These are phyloP conservation scores for Chlorops oryzae DNA, from an alignment of 1,140 invertebrate genomes.

Conservation along the genomic window DNA sequence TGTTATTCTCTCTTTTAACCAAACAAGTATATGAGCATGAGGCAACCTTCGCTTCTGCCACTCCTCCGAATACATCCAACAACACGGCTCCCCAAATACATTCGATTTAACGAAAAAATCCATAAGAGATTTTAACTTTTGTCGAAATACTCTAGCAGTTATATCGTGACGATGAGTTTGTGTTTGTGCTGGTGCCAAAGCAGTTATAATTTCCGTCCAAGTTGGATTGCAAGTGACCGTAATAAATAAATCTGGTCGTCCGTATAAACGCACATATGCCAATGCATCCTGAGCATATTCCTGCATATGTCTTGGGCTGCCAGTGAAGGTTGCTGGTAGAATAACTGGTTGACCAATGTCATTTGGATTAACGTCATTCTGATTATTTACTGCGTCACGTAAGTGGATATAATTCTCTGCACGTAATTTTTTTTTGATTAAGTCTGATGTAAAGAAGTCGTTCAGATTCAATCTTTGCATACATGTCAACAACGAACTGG, in stretches of 20 bases:
- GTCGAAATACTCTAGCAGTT: conserved; percentile 48
- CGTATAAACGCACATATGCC: conserved; percentile 49
- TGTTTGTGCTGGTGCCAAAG: conserved; percentile 34
- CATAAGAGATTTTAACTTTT: conserved; percentile 50
- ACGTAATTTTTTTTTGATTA: conserved; percentile 1
- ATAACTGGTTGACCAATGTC: conserved; percentile 43
- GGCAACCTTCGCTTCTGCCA: conserved; percentile 37
- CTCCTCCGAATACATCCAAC: conserved; percentile 50
- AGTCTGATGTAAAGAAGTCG: no score
- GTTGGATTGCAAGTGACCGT: conserved; percentile 51
- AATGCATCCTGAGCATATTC: conserved; percentile 51
- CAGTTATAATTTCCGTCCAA: conserved; percentile 45
- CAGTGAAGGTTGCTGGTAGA: conserved; percentile 45
- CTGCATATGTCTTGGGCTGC: conserved; percentile 48
- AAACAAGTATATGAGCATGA: conserved; percentile 13
- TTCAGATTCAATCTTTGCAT: no score
- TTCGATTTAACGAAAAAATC: conserved; percentile 44
- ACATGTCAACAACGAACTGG: no score
- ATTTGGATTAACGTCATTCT: conserved; percentile 28
- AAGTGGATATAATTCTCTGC: conserved; percentile 14
- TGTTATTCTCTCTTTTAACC: conserved; percentile 1
- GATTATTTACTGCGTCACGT: conserved; percentile 16
- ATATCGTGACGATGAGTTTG: conserved; percentile 40
- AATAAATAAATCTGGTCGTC: conserved; percentile 30
- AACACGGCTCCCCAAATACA: conserved; percentile 37